Base-by-base conservation (phyloP, 2,113 vertebrate genomes). In the Boulengeromyrus knoepffleri region DNA sequence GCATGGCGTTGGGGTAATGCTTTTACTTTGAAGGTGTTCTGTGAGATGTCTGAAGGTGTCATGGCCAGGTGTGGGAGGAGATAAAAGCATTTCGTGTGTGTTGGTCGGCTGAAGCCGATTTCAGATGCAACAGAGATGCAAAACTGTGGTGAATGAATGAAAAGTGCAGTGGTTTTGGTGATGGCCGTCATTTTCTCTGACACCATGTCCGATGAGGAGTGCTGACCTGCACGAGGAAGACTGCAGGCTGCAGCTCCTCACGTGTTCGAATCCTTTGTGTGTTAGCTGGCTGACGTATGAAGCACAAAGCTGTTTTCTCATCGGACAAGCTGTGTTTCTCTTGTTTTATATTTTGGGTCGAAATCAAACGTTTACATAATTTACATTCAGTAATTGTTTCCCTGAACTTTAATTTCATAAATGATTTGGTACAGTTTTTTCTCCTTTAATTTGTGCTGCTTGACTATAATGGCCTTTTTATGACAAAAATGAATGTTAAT, bases 321-420 rank as follows among this genome's bases (percentile, higher is more conserved):
- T 87, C 45, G 19, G 42, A 46, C 19, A 12, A 85, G 45, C 45
- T 62, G 13, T 31, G 13, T 10, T 87, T 66, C 83, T 58, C 49
- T 49, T 80, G 39, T 66, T 9, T 47, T 86, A 39, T 47, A 24
- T 47, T 47, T 85, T 47, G 45, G 87, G 89, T 90, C 85, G 36
- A 87, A 90, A 42, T 85, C 53, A 58, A 45, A 88, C 66, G 89
- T 90, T 90, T 90, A 90, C 89, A 87, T 90, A 87, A 36, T 77
- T 89, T 19, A 52, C 31, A 83, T 85, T 45, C 89, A 58, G 24
- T 39, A 62, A 85, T 58, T 70, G 39, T 86, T 80, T 87, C 62
- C 56, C n/a, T 84, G 31, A 66, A 50, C 66, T 87, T 62, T 47
- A 31, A 49, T 90, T 89, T 89, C 46, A 50, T 50, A 52, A 87